phyloP scores from a whole-genome alignment of 2,888 invertebrate genomes.

The Eupithecia tripunctaria region DNA sequence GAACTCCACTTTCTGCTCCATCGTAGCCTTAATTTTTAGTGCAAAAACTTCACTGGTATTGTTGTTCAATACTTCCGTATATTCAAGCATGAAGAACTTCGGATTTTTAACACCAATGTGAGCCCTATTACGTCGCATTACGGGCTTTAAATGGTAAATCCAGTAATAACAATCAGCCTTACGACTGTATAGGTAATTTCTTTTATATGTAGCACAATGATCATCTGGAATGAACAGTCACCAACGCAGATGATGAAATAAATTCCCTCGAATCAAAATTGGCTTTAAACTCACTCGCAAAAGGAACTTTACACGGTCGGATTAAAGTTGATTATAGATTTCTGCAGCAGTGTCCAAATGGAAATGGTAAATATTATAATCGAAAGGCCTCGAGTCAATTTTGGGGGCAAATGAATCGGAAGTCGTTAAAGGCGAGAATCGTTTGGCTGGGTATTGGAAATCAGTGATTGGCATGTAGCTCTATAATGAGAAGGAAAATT shows the following conservation, averaged over 20 bases:
- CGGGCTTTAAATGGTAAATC: neutral
- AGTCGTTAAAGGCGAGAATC: conserved; percentile 51
- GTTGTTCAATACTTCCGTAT: neutral
- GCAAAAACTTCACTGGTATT: too few relatives aligned
- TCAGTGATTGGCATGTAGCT: conserved; percentile 21
- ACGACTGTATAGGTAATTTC: conserved; percentile 15
- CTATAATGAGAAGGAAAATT: neutral
- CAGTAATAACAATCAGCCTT: conserved; percentile 8
- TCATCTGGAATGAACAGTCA: conserved; percentile 31
- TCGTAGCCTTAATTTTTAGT: too few relatives aligned
- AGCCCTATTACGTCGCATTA: neutral
- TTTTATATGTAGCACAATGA: conserved; percentile 20
- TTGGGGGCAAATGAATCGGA: conserved; percentile 60
- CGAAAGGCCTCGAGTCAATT: conserved; percentile 58
- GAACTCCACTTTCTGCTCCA: too few relatives aligned
- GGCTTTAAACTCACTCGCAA: conserved; percentile 16
- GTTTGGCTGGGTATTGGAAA: conserved; percentile 34
- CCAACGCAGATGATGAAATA: conserved; percentile 39
- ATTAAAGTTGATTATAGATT: conserved; percentile 19
- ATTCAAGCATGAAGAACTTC: neutral
- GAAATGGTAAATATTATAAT: conserved; percentile 64
- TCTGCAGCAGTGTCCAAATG: conserved; percentile 46
- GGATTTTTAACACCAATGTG: neutral
- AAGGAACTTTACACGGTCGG: neutral
- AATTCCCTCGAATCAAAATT: conserved; percentile 42